A percentile compares a stretch with the other conserved stretches of the same genome.
phyloP scores from a whole-genome alignment of 2,113 vertebrate species.

The Sturnira hondurensis region DNA sequence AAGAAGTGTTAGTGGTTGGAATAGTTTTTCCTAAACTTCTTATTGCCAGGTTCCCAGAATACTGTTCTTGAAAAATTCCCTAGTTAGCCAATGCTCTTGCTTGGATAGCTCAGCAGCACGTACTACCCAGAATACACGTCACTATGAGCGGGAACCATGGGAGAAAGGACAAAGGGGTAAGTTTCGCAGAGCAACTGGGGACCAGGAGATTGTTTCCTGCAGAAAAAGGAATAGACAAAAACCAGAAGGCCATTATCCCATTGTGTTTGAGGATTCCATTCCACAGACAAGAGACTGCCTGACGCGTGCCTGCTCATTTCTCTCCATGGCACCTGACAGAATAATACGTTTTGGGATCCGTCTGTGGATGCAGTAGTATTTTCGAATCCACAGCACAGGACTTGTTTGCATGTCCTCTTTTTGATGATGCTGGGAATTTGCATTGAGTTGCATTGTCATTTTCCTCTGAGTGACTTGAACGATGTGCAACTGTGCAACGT shows the following conservation, averaged over 20 bases:
- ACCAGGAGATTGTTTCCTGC: neutral
- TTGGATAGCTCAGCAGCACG: neutral
- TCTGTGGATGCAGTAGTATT: neutral
- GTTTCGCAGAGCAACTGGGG: neutral
- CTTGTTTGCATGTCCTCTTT: neutral
- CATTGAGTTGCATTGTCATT: neutral
- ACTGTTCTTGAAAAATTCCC: neutral
- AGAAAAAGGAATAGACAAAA: conserved; percentile 5
- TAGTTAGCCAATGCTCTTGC: neutral
- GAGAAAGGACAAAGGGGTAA: neutral
- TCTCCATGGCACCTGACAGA: neutral
- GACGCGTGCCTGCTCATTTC: neutral
- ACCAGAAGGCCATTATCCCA: neutral
- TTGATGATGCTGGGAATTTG: neutral
- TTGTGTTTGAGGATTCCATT: neutral
- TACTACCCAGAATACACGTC: neutral
- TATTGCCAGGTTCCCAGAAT: neutral
- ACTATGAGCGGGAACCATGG: neutral
- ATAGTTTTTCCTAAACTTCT: neutral
- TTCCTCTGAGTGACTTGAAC: neutral
- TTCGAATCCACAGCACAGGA: neutral
- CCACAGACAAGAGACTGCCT: neutral
- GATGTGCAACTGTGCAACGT: neutral
- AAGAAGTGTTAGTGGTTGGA: neutral
- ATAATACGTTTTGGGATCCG: neutral